phyloP scores from a whole-genome alignment of 2,888 invertebrate genomes.

The Tenthredo mesomela region DNA sequence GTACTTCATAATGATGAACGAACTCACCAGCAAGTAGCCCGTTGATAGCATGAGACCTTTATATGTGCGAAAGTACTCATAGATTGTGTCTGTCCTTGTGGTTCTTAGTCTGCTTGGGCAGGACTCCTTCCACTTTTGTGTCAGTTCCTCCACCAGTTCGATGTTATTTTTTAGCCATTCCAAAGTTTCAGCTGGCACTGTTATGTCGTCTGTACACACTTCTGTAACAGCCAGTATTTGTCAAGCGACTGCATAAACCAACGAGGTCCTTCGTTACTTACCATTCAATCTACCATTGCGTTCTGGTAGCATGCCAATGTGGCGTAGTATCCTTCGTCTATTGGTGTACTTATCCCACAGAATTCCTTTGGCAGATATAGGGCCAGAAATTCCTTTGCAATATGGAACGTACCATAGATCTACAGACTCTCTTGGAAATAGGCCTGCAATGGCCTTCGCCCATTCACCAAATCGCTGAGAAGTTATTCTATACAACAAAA shows the following conservation, averaged over 20 bases:
- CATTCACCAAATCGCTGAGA: background rate
- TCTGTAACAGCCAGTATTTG: background rate
- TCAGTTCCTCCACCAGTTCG: slow-evolving; percentile 31
- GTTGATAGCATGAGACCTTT: background rate
- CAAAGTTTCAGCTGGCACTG: background rate
- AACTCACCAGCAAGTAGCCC: slow-evolving; percentile 1
- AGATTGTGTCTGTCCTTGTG: background rate
- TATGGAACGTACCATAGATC: background rate
- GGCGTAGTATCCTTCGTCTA: background rate
- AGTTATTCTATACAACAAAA: background rate
- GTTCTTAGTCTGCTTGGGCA: slow-evolving; percentile 40
- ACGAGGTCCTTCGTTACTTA: background rate
- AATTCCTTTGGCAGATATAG: background rate
- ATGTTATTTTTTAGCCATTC: slow-evolving; percentile 4
- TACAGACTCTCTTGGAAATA: background rate
- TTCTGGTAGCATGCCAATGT: background rate
- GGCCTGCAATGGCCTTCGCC: background rate
- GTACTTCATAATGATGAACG: slow-evolving; percentile 42
- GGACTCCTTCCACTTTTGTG: background rate
- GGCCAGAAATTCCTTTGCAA: background rate
- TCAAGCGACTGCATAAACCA: background rate
- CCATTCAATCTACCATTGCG: background rate
- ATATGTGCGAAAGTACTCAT: background rate
- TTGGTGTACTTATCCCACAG: background rate
- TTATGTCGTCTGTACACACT: background rate